A percentile compares a stretch with the other conserved stretches of the same genome.
These are phyloP conservation scores for Porites rus DNA, from an alignment of 92 coral and sea anemone species.

Conservation along the genomic window DNA sequence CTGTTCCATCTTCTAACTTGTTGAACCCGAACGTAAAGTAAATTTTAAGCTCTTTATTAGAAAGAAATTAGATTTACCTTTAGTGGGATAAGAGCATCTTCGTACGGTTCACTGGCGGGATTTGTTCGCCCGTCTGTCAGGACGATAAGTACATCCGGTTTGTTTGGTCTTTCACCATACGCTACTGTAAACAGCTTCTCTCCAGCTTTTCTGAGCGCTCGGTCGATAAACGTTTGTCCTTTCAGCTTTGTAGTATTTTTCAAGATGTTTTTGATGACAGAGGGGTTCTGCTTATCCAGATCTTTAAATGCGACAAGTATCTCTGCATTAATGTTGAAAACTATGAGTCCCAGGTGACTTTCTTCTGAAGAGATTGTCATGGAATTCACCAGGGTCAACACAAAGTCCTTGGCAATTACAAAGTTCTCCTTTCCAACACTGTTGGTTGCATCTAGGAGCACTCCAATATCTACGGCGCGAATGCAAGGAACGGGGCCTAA, in stretches of 20 bases:
- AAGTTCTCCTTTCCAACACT: conserved; percentile 14
- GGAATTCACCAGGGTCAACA: conserved; percentile 1
- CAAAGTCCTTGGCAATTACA: conserved; percentile 17
- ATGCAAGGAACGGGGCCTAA: conserved; percentile 24
- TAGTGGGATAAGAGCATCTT: conserved; percentile 10
- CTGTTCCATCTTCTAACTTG: neutral
- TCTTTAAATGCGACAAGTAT: conserved; percentile 7
- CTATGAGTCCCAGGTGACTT: conserved; percentile 22
- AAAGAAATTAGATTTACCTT: conserved; percentile 1
- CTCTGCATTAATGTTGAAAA: neutral
- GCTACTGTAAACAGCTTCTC: neutral
- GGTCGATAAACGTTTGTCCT: conserved; percentile 16
- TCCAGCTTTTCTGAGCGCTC: conserved; percentile 9
- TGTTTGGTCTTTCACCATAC: conserved; percentile 5
- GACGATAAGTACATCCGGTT: conserved; percentile 21
- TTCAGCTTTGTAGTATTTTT: neutral
- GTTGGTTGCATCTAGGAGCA: conserved; percentile 39
- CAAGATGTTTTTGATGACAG: conserved; percentile 10
- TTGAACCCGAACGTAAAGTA: neutral
- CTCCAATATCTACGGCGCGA: conserved; percentile 28
- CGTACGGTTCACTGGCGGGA: neutral
- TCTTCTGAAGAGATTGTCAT: conserved; percentile 2
- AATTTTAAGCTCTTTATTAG: neutral
- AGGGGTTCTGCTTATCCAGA: neutral
- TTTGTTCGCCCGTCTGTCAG: conserved; percentile 37